phyloP scores from a whole-genome alignment of 1,140 invertebrate genomes.

The Hyles euphorbiae region DNA sequence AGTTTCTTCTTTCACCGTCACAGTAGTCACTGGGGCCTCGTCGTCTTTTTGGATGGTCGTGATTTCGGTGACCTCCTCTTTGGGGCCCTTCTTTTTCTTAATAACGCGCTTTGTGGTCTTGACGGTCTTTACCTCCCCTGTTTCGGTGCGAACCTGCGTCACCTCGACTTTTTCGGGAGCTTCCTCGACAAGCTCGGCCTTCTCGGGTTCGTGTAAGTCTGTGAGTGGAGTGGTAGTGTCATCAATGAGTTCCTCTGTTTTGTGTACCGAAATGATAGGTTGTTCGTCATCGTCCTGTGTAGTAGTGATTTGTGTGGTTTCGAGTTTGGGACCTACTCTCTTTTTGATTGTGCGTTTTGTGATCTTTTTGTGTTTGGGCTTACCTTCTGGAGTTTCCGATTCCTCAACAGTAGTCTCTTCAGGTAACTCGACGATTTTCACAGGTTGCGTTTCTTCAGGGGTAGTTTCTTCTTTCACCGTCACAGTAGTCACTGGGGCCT shows the following conservation, averaged over 20 bases:
- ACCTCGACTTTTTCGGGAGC: conserved; percentile 2
- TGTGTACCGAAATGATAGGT: conserved; percentile 14
- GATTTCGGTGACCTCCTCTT: conserved; percentile 8
- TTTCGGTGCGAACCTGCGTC: conserved; percentile 1
- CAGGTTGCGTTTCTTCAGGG: conserved; percentile 5
- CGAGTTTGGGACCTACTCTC: conserved; percentile 39
- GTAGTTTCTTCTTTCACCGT: conserved; percentile 15
- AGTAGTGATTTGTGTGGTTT: conserved; percentile 50
- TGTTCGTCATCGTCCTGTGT: conserved; percentile 32
- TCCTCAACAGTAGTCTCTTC: conserved; percentile 29
- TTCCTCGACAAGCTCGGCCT: not conserved
- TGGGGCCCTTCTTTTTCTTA: conserved; percentile 1
- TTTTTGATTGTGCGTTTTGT: conserved; percentile 45
- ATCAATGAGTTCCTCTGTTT: conserved; percentile 10
- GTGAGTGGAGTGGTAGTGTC: conserved; percentile 1
- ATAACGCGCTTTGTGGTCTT: conserved; percentile 10
- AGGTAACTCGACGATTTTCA: conserved; percentile 6
- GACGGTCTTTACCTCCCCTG: not conserved
- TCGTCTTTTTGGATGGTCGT: conserved; percentile 5
- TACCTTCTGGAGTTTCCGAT: conserved; percentile 36
- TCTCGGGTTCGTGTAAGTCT: conserved; percentile 3
- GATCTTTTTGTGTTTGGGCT: conserved; percentile 45
- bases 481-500: conserved; percentile 46
- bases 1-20: conserved; percentile 33
- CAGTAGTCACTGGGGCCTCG: conserved; percentile 28